Conservation (phyloP, 2,888 invertebrate species). For the Metellina segmentata region DNA sequence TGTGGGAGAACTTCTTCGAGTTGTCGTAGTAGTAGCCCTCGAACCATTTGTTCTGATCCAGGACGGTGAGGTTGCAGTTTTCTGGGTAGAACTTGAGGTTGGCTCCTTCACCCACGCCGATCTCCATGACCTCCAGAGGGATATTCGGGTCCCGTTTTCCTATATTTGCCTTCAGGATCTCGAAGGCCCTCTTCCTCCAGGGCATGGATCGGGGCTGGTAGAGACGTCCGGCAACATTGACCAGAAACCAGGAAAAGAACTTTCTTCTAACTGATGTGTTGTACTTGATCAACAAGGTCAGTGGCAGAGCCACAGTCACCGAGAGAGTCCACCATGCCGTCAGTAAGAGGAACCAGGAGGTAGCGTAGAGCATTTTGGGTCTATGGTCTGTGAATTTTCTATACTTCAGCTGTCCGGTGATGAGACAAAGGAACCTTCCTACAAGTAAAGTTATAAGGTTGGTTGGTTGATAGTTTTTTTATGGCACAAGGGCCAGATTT, state of each 20-base stretch:
- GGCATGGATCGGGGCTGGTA: background rate
- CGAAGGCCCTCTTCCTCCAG: background rate
- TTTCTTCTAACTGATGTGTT: background rate
- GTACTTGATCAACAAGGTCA: background rate
- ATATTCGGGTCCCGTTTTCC: background rate
- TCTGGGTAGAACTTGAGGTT: slow-evolving; percentile 78
- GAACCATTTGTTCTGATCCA: slow-evolving; percentile 78
- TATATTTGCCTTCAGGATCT: slow-evolving; percentile 53
- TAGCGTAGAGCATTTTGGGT: background rate
- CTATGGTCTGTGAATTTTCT: too few relatives aligned
- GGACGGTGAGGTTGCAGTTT: slow-evolving; percentile 77
- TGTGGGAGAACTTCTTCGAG: slow-evolving; percentile 66
- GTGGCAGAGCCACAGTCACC: background rate
- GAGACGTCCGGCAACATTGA: background rate
- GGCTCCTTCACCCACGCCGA: slow-evolving; percentile 9
- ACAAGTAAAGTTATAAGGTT: too few relatives aligned
- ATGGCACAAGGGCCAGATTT: too few relatives aligned
- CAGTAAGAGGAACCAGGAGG: background rate
- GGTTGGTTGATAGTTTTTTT: too few relatives aligned
- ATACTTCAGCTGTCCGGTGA: too few relatives aligned
- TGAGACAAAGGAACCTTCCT: too few relatives aligned
- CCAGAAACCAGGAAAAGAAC: background rate
- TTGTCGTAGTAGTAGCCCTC: slow-evolving; percentile 72
- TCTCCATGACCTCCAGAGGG: slow-evolving; percentile 1
- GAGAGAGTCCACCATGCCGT: background rate